These are phyloP conservation scores for Ciconia boyciana DNA, from an alignment of 2,113 vertebrate genomes.

Conservation along the genomic window DNA sequence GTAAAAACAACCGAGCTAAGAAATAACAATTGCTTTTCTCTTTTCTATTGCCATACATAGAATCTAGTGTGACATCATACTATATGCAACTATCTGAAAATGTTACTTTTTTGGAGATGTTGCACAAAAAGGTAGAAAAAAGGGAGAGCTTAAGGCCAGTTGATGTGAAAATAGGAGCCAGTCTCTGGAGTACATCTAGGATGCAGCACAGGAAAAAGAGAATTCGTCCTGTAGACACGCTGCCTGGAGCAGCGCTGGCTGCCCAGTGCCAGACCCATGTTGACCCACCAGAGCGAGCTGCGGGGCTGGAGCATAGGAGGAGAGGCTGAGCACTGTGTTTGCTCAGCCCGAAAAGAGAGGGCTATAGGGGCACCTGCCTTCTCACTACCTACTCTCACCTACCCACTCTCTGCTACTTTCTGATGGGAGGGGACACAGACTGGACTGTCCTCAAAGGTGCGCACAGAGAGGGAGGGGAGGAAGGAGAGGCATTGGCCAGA, in stretches of 20 bases:
- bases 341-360: background rate
- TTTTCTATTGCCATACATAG: background rate
- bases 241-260: background rate
- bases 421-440: background rate
- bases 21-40: background rate
- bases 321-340: background rate
- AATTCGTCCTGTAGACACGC: fast-evolving
- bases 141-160: background rate
- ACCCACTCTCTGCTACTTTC: background rate
- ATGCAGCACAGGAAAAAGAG: background rate
- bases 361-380: background rate
- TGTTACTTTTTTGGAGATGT: background rate
- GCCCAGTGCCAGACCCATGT: background rate
- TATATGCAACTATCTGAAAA: background rate
- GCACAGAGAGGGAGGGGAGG: background rate
- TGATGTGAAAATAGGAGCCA: background rate
- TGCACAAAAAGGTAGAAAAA: background rate
- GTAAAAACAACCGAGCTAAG: background rate
- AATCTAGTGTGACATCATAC: background rate
- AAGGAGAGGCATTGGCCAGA: fast-evolving
- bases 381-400: background rate
- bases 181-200: background rate
- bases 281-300: fast-evolving
- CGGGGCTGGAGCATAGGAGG: fast-evolving
- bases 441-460: background rate